Base-by-base conservation (phyloP, 2,888 invertebrate species). In the Teinopalpus imperialis region DNA sequence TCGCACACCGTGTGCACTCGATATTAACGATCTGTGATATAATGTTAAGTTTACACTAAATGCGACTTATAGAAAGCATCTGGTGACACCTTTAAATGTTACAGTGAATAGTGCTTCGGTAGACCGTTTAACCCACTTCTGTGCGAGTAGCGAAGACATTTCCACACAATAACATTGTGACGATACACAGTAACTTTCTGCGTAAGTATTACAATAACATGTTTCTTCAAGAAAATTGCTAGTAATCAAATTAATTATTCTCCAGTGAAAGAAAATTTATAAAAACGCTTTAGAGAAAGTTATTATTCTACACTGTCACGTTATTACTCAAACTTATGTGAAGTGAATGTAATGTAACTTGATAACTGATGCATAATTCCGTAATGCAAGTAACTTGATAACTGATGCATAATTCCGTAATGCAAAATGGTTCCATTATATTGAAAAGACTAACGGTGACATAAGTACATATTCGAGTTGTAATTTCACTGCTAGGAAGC, bases 11-110 rank as follows among this genome's bases (percentile, higher is more conserved):
- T n/a, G n/a, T n/a, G n/a, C n/a, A n/a, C n/a, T n/a, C n/a, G n/a
- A 72, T 71, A 66, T 66, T 74, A 80, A 76, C 75, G 69, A 78
- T 78, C 67, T 85, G 85, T 87, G 82, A 81, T n/a, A n/a, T 82
- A 86, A 79, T 82, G 71, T 74, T 86, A 83, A 81, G 80, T 81
- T 40, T 79, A 65, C 72, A 66, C n/a, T n/a, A n/a, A n/a, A n/a
- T n/a, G n/a, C n/a, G n/a, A n/a, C n/a, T n/a, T n/a, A n/a, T n/a
- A n/a, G n/a, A n/a, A n/a, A n/a, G n/a, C n/a, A n/a, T n/a, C n/a
- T n/a, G n/a, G n/a, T n/a, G n/a, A n/a, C n/a, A n/a, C n/a, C n/a
- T 32, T 27, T 34, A 44, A 46, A 37, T 48, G 31, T 40, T 18
- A 26, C 23, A 42, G 45, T 51, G 46, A 32, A 27, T 36, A 37